Percentiles rank a stretch among this genome's conserved stretches.
phyloP scores from a whole-genome alignment of 2,797 vertebrate genomes.

The Stomatorhinus walkeri region DNA sequence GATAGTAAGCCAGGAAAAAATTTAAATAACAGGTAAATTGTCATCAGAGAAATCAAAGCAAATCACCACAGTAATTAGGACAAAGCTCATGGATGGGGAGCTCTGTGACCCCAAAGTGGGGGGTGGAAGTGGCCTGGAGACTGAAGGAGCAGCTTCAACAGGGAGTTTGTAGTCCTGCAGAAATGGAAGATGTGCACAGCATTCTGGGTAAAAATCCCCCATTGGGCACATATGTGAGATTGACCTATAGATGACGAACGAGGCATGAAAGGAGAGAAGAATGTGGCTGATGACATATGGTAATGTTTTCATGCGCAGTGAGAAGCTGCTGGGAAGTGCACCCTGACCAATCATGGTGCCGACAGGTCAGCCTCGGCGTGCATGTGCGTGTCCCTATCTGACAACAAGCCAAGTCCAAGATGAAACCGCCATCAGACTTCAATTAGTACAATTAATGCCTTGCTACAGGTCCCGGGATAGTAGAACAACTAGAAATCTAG shows the following conservation, averaged over 20 bases:
- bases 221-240: neutral
- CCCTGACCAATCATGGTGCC: neutral
- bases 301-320: neutral
- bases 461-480: neutral
- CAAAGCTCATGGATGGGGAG: neutral
- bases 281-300: neutral
- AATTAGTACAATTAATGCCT: neutral
- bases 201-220: neutral
- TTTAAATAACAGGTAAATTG: neutral
- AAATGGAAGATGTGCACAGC: neutral
- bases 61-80: neutral
- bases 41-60: neutral
- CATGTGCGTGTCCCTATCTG: neutral
- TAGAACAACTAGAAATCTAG: neutral
- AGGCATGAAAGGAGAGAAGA: neutral
- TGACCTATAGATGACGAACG: neutral
- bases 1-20: neutral
- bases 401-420: neutral
- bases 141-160: neutral
- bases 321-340: neutral
- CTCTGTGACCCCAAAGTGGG: neutral
- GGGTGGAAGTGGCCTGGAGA: neutral
- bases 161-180: neutral
- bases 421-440: neutral
- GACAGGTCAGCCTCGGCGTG: neutral